A percentile compares a stretch with the other conserved stretches of the same genome.
Evolutionary conservation across 2,797 vertebrate species (phyloP).

Genomic region (Alfaro cultratus): DNA sequence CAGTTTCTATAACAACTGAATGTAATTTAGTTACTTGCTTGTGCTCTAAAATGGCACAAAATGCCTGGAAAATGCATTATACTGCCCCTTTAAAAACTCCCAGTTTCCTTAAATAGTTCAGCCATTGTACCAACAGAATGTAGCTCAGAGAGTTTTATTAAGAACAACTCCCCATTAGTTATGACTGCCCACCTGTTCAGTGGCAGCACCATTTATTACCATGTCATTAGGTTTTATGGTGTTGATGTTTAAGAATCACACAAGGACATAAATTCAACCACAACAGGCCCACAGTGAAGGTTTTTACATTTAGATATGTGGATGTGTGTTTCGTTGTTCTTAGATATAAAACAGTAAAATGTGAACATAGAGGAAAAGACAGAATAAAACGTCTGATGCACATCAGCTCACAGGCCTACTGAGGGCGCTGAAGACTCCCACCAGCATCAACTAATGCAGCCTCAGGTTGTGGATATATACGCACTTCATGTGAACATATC

Average conservation of each 20-base stretch:
- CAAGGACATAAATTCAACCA: not conserved
- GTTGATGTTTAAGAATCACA: not conserved
- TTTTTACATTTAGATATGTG: not conserved
- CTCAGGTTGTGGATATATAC: conserved; percentile 44
- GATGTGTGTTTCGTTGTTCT: not conserved
- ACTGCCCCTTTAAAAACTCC: not conserved
- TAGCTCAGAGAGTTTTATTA: not conserved
- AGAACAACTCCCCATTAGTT: not conserved
- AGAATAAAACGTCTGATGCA: conserved; percentile 4
- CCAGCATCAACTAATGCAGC: conserved; percentile 52
- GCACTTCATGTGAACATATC: conserved; percentile 28
- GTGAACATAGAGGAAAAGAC: not conserved
- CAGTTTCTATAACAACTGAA: not conserved
- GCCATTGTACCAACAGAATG: not conserved
- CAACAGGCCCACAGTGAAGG: too few relatives aligned
- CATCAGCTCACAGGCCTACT: conserved; percentile 33
- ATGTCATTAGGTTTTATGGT: not conserved
- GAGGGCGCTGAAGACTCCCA: conserved; percentile 59
- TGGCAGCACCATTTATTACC: not conserved
- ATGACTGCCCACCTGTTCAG: not conserved
- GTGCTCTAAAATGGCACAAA: too few relatives aligned
- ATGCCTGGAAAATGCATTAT: too few relatives aligned
- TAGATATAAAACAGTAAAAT: not conserved
- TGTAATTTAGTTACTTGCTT: not conserved
- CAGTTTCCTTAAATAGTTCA: not conserved